Evolutionary conservation across 2,888 invertebrate genomes (phyloP).

Genomic region (Drosophila paranaensis): DNA sequence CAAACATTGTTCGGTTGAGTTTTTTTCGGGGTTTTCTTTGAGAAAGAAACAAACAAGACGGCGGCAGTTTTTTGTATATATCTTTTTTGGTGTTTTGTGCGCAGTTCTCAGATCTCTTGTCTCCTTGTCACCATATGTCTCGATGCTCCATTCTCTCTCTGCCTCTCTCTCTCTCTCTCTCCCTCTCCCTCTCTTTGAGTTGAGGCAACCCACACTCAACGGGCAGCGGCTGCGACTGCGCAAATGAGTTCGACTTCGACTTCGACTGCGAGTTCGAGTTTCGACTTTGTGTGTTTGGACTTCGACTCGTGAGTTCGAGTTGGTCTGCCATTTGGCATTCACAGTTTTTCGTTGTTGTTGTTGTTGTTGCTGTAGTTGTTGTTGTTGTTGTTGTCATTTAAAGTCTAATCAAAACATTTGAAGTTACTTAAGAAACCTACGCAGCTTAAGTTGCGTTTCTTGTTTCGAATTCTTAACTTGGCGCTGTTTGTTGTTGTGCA

Average conservation of each 20-base stretch:
- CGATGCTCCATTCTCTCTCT: slow-evolving; percentile 2
- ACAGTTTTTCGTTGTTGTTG: slow-evolving; percentile 44
- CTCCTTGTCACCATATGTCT: slow-evolving; percentile 15
- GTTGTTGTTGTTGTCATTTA: slow-evolving; percentile 70
- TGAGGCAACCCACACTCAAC: slow-evolving; percentile 54
- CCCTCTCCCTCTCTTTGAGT: not conserved
- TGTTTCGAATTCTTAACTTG: slow-evolving; percentile 77
- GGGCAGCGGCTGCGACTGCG: slow-evolving; percentile 52
- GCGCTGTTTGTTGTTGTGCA: slow-evolving; percentile 48
- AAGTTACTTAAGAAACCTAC: slow-evolving; percentile 80
- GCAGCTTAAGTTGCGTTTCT: slow-evolving; percentile 81
- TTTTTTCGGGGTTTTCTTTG: not conserved
- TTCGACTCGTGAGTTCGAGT: slow-evolving; percentile 35
- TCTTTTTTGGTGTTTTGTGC: not conserved
- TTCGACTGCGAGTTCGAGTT: slow-evolving; percentile 23
- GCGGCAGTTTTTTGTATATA: slow-evolving; percentile 18
- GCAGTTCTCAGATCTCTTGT: slow-evolving; percentile 23
- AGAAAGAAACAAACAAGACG: slow-evolving; percentile 10
- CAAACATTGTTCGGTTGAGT: slow-evolving; percentile 1
- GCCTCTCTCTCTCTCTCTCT: not conserved
- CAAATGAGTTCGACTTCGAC: slow-evolving; percentile 45
- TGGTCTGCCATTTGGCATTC: slow-evolving; percentile 65
- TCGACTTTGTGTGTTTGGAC: slow-evolving; percentile 32
- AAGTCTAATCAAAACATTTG: slow-evolving; percentile 80
- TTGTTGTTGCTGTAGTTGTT: slow-evolving; percentile 54